Conservation (phyloP, 2,888 invertebrate genomes). For the Nomada fabriciana region DNA sequence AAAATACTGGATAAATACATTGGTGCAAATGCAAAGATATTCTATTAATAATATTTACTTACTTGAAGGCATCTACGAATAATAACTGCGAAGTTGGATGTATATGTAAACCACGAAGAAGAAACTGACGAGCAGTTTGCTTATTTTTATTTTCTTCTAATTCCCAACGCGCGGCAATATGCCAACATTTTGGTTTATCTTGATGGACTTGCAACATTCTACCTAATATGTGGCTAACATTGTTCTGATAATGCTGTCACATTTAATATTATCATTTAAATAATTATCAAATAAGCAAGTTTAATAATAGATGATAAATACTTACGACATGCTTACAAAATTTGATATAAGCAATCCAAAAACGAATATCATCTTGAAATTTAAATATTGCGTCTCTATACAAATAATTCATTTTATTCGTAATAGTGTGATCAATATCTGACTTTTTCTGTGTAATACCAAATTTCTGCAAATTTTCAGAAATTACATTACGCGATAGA, state of each 20-base stretch:
- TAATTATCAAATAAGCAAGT: neutral
- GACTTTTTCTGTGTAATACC: conserved; percentile 87
- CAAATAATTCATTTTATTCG: conserved; percentile 89
- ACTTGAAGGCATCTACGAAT: conserved; percentile 89
- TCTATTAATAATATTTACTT: conserved; percentile 66
- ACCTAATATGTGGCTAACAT: conserved; percentile 81
- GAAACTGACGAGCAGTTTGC: conserved; percentile 89
- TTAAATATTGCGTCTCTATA: conserved; percentile 89
- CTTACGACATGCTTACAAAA: conserved; percentile 90
- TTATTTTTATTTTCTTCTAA: conserved; percentile 88
- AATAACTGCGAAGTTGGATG: conserved; percentile 89
- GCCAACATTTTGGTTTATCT: conserved; percentile 91
- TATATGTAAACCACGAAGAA: conserved; percentile 91
- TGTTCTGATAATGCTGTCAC: conserved; percentile 78
- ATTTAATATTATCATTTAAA: conserved; percentile 3
- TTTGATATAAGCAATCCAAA: conserved; percentile 92
- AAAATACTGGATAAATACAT: neutral
- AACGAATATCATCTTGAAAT: conserved; percentile 90
- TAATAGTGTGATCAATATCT: conserved; percentile 89
- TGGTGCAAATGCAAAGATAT: neutral
- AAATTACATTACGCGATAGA: conserved; percentile 27
- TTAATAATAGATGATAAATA: conserved; percentile 43
- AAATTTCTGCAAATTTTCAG: conserved; percentile 78
- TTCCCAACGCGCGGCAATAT: conserved; percentile 92
- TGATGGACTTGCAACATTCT: conserved; percentile 88